Evolutionary conservation across 2,113 vertebrate genomes (phyloP).

Genomic region (Fregetta grallaria): DNA sequence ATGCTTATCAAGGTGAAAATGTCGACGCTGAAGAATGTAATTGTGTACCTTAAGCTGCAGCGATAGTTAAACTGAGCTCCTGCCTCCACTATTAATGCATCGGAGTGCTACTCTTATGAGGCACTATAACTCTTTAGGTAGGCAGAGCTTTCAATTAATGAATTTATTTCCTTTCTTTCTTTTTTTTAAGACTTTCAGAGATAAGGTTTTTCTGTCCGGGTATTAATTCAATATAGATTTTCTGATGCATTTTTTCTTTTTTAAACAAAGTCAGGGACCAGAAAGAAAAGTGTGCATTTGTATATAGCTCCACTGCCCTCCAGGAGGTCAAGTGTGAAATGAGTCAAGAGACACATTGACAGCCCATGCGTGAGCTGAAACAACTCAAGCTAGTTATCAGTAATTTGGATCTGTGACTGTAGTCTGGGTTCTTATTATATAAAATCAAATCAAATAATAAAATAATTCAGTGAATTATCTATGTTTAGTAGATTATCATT

Average conservation of each 20-base stretch:
- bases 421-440: neutral
- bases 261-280: neutral
- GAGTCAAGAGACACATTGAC: constrained; percentile 21
- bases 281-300: neutral
- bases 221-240: constrained; percentile 36
- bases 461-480: neutral
- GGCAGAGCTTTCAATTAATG: neutral
- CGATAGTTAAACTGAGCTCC: constrained; percentile 51
- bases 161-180: neutral
- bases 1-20: constrained; percentile 70
- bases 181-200: neutral
- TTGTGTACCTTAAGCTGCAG: constrained; percentile 55
- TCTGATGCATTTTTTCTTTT: neutral
- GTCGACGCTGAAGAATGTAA: constrained; percentile 55
- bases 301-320: neutral
- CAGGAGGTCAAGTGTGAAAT: constrained; percentile 45
- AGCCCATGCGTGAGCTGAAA: neutral
- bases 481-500: neutral
- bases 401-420: constrained; percentile 18
- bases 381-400: neutral
- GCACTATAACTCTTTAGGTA: neutral
- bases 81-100: constrained; percentile 46
- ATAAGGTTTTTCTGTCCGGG: neutral
- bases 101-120: constrained; percentile 32
- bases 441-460: constrained; percentile 15